Conservation (phyloP, 2,797 vertebrate species). For the Cyclura pinguis region DNA sequence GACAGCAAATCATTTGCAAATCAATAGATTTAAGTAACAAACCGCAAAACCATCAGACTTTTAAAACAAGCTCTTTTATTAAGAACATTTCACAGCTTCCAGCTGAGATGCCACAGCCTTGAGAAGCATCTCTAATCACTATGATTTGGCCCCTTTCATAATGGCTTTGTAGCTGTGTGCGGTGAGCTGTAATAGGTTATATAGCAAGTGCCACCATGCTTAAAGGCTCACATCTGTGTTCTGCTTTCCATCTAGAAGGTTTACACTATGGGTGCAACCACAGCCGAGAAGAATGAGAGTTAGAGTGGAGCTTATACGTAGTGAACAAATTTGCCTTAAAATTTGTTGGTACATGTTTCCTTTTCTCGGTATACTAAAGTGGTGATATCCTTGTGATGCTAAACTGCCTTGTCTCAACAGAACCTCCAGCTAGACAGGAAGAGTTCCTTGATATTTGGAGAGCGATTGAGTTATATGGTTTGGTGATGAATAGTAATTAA, state of each 20-base stretch:
- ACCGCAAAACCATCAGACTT: slow-evolving; percentile 50
- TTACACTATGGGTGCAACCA: background rate
- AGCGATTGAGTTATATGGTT: too few species aligned
- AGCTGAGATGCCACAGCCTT: background rate
- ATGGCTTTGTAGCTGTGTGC: background rate
- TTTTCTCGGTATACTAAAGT: too few species aligned
- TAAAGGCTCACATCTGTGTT: background rate
- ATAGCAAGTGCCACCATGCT: background rate
- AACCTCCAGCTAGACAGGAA: too few species aligned
- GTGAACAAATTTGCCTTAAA: background rate
- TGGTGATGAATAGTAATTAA: too few species aligned
- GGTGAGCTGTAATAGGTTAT: background rate
- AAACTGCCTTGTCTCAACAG: too few species aligned
- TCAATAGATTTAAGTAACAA: slow-evolving; percentile 64
- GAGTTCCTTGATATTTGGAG: too few species aligned
- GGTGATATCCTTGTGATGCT: too few species aligned
- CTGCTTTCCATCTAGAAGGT: background rate
- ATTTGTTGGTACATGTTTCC: too few species aligned
- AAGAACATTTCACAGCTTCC: background rate
- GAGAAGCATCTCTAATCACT: background rate
- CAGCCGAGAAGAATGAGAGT: background rate
- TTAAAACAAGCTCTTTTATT: slow-evolving; percentile 47
- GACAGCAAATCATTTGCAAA: slow-evolving; percentile 68
- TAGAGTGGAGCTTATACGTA: background rate
- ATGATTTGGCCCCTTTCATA: background rate